Percentiles rank a stretch among this genome's conserved stretches.
Conservation (phyloP, 2,888 invertebrate genomes). For the Neoitamus cyanurus region DNA sequence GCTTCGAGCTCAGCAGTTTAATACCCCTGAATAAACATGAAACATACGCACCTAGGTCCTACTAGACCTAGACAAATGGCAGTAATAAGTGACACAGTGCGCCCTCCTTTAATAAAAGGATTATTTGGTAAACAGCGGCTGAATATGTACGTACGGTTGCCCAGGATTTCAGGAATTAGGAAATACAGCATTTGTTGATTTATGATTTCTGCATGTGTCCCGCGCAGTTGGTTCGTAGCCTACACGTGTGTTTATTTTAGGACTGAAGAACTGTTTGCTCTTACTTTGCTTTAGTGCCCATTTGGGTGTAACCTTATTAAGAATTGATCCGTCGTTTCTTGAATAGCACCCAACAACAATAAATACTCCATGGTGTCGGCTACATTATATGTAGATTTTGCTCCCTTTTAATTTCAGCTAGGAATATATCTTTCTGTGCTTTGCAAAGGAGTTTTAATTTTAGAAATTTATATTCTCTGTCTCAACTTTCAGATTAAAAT, state of each 20-base stretch:
- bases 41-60: too few relatives aligned
- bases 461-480: too few relatives aligned
- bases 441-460: too few relatives aligned
- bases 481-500: too few relatives aligned
- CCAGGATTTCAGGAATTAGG: constrained; percentile 8
- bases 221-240: neutral
- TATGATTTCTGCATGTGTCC: neutral
- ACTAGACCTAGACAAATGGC: neutral
- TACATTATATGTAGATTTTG: too few relatives aligned
- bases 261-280: neutral
- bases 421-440: too few relatives aligned
- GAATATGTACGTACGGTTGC: neutral
- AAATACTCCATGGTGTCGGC: neutral
- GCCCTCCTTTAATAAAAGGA: constrained; percentile 14
- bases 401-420: too few relatives aligned
- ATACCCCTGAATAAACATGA: neutral
- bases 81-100: neutral
- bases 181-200: constrained; percentile 11
- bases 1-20: neutral
- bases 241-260: constrained; percentile 2
- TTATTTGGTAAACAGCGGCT: neutral
- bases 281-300: neutral
- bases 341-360: neutral
- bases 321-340: neutral
- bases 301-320: neutral